phyloP scores from a whole-genome alignment of 2,113 vertebrate species.

The Accipiter virgatus region DNA sequence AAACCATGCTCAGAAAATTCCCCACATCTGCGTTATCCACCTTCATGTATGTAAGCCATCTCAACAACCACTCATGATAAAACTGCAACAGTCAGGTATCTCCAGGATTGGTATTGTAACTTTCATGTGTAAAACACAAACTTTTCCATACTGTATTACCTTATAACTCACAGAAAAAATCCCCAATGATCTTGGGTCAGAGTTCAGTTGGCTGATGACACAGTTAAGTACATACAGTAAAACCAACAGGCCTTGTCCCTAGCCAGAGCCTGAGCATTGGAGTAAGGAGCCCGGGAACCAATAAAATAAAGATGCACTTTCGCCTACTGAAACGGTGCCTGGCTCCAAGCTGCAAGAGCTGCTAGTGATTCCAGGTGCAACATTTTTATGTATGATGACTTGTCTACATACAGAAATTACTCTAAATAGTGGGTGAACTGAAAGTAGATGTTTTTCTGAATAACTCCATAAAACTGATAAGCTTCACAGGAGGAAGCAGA shows the following conservation, averaged over 20 bases:
- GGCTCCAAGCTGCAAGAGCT: neutral
- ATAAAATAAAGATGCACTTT: neutral
- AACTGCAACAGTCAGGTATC: neutral
- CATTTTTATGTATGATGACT: neutral
- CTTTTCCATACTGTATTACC: neutral
- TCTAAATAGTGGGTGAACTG: neutral
- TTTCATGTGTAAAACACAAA: neutral
- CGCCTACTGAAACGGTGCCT: neutral
- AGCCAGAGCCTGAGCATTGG: neutral
- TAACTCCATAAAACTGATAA: neutral
- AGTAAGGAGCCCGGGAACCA: neutral
- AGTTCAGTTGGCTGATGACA: neutral
- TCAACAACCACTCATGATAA: neutral
- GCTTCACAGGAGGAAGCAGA: neutral
- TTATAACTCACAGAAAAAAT: neutral
- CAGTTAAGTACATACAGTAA: neutral
- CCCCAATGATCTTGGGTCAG: neutral
- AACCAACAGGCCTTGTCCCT: neutral
- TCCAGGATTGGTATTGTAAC: accelerated
- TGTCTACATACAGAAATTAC: neutral
- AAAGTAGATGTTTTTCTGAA: neutral
- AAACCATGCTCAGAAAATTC: neutral
- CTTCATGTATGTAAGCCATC: neutral
- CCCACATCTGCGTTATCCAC: neutral
- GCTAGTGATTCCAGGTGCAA: neutral